These are phyloP conservation scores for Asteroscopus sphinx DNA, from an alignment of 2,888 invertebrate species.

Conservation along the genomic window DNA sequence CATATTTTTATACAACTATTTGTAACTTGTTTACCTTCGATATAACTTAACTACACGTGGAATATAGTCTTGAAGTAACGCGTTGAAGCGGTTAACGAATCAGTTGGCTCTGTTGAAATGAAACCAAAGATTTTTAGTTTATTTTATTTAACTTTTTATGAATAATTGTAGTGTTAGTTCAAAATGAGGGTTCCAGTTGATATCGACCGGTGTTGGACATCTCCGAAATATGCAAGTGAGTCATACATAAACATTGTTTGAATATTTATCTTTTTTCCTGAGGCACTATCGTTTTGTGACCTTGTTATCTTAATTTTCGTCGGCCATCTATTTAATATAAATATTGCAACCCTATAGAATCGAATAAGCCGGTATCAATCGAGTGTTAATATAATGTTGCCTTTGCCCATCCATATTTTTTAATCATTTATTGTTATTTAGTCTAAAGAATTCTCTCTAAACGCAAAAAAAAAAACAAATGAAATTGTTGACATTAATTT, in stretches of 20 bases:
- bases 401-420: too few species aligned
- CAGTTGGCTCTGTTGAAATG: slow-evolving; percentile 23
- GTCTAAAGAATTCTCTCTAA: too few species aligned
- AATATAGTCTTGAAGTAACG: slow-evolving; percentile 17
- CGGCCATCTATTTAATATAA: too few species aligned
- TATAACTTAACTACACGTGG: slow-evolving; percentile 30
- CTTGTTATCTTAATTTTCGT: too few species aligned
- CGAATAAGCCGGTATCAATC: too few species aligned
- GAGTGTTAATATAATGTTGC: too few species aligned
- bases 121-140: not conserved
- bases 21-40: slow-evolving; percentile 31
- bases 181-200: slow-evolving; percentile 17
- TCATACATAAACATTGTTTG: not conserved
- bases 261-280: too few species aligned
- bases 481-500: too few species aligned
- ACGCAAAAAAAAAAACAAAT: too few species aligned
- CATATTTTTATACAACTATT: slow-evolving; percentile 27
- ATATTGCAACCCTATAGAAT: too few species aligned
- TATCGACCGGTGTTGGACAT: not conserved
- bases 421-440: too few species aligned
- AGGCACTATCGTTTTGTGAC: too few species aligned
- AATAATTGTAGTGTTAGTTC: slow-evolving; percentile 1
- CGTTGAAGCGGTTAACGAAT: not conserved
- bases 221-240: not conserved
- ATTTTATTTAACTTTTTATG: not conserved